Evolutionary conservation across 2,113 vertebrate genomes (phyloP).

Genomic region (Oncorhynchus gorbuscha): DNA sequence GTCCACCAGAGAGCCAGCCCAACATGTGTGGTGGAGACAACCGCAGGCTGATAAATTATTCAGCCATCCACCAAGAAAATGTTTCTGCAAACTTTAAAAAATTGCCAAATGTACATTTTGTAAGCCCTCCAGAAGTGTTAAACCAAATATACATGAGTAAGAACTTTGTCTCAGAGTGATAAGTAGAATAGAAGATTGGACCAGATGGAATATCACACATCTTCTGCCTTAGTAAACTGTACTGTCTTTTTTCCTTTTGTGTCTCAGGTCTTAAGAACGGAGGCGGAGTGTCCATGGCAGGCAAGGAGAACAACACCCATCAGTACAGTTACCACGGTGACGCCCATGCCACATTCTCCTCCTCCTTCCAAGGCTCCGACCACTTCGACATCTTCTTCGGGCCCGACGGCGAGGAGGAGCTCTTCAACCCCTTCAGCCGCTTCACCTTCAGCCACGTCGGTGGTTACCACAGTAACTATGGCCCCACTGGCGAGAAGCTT

Average conservation of each 20-base stretch:
- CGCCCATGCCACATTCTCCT: constrained; percentile 78
- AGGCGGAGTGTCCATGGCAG: constrained; percentile 75
- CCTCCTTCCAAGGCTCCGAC: constrained; percentile 65
- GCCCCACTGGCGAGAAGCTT: constrained; percentile 70
- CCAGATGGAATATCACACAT: not conserved
- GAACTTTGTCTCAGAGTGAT: not conserved
- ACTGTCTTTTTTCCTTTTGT: not conserved
- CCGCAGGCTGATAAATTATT: constrained; percentile 46
- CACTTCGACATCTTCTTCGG: constrained; percentile 92
- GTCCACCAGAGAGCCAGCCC: not conserved
- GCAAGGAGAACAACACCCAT: constrained; percentile 82
- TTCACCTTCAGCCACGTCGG: constrained; percentile 89
- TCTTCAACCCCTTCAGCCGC: constrained; percentile 85
- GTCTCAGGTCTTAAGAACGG: constrained; percentile 83
- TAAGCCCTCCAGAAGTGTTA: not conserved
- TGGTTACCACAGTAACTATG: constrained; percentile 45
- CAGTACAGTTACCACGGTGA: constrained; percentile 84
- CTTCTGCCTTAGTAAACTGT: not conserved
- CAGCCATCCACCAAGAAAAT: not conserved
- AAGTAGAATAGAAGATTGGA: not conserved
- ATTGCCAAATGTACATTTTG: constrained; percentile 5
- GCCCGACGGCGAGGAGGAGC: constrained; percentile 85
- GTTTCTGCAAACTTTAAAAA: constrained; percentile 19
- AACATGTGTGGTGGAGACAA: constrained; percentile 30
- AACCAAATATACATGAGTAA: not conserved